Evolutionary conservation across 1,140 invertebrate species (phyloP).

Genomic region (Drosophila eugracilis): DNA sequence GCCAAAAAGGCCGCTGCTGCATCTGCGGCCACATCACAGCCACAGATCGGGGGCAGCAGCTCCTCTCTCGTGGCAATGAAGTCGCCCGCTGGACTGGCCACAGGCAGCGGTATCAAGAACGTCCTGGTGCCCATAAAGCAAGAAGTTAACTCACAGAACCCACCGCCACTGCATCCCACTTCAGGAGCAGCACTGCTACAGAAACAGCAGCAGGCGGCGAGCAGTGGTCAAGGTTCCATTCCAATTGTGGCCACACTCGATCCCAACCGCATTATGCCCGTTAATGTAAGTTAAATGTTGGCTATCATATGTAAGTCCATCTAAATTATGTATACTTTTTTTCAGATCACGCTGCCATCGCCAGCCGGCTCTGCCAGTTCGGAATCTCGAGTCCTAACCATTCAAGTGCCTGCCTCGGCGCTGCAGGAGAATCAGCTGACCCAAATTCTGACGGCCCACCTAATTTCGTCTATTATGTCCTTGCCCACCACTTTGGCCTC

Average conservation of each 20-base stretch:
- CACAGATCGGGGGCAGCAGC: constrained; percentile 39
- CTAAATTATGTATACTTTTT: constrained; percentile 5
- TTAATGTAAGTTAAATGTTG: constrained; percentile 64
- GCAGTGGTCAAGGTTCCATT: constrained; percentile 71
- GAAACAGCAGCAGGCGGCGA: constrained; percentile 66
- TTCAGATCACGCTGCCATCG: constrained; percentile 87
- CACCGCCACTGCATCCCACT: constrained; percentile 76
- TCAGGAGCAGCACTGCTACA: constrained; percentile 62
- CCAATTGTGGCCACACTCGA: constrained; percentile 83
- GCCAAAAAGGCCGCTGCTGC: constrained; percentile 83
- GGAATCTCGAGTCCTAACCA: constrained; percentile 90
- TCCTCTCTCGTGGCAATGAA: constrained; percentile 26
- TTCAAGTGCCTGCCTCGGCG: constrained; percentile 93
- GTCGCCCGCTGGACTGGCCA: constrained; percentile 19
- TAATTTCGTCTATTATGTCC: constrained; percentile 94
- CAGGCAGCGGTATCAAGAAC: constrained; percentile 58
- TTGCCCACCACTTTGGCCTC: constrained; percentile 91
- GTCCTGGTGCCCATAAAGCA: constrained; percentile 66
- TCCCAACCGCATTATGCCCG: constrained; percentile 84
- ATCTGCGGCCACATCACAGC: constrained; percentile 63
- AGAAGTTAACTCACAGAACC: constrained; percentile 82
- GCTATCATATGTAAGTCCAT: rapidly evolving
- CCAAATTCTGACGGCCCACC: constrained; percentile 90
- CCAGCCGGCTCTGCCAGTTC: constrained; percentile 88
- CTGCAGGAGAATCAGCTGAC: constrained; percentile 89